A percentile compares a stretch with the other conserved stretches of the same genome.
phyloP scores from a whole-genome alignment of 2,888 invertebrate species.

The Sesamia inferens region DNA sequence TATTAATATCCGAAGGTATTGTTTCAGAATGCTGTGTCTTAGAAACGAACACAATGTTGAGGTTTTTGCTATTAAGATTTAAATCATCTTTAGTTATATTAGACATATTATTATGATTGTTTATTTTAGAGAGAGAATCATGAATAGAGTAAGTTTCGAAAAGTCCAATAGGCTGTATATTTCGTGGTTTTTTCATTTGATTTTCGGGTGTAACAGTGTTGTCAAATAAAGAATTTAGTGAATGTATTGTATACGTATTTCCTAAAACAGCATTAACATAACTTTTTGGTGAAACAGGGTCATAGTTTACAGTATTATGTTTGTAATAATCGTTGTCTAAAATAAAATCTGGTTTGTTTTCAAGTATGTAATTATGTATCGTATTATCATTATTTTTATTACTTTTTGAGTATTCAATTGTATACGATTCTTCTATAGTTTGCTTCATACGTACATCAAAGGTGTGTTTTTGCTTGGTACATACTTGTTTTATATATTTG shows the following conservation, averaged over 20 bases:
- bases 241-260: constrained; percentile 48
- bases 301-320: background rate
- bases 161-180: background rate
- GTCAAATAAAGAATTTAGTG: constrained; percentile 1
- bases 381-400: constrained; percentile 22
- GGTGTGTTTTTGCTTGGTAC: constrained; percentile 19
- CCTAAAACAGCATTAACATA: constrained; percentile 10
- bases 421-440: constrained; percentile 59
- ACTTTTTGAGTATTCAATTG: constrained; percentile 67
- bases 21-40: constrained; percentile 50
- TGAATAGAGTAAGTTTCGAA: constrained; percentile 16
- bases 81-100: constrained; percentile 17
- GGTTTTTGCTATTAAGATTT: constrained; percentile 27
- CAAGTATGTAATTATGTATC: background rate
- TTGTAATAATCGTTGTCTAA: background rate
- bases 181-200: background rate
- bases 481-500: constrained; percentile 26
- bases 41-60: constrained; percentile 65
- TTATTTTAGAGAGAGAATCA: constrained; percentile 44
- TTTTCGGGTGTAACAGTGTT: background rate
- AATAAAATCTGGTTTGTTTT: background rate
- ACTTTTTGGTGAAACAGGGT: background rate
- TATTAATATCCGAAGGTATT: constrained; percentile 14
- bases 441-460: constrained; percentile 36
- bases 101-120: constrained; percentile 10